A percentile compares a stretch with the other conserved stretches of the same genome.
phyloP scores from a whole-genome alignment of 1,140 invertebrate species.

The Papilio machaon region DNA sequence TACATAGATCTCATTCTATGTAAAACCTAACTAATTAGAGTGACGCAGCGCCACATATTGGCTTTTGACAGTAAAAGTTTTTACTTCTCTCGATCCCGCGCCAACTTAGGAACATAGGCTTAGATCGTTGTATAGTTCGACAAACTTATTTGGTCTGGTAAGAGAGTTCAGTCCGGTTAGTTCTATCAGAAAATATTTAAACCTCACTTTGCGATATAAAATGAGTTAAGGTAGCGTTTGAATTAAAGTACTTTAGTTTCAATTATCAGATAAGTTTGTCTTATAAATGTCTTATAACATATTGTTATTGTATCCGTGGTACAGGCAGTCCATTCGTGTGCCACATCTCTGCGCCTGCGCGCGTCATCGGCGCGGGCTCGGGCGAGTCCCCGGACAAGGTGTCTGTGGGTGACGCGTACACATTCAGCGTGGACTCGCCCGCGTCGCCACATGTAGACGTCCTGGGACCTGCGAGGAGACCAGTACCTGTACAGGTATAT shows the following conservation, averaged over 20 bases:
- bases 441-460: slow-evolving; percentile 90
- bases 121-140: no score
- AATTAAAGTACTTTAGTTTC: no score
- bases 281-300: background rate
- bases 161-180: no score
- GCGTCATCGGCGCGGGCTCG: slow-evolving; percentile 86
- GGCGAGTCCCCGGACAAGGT: slow-evolving; percentile 95
- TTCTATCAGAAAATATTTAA: no score
- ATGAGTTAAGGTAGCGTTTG: background rate
- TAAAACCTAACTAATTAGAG: no score
- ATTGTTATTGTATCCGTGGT: slow-evolving; percentile 10
- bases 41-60: no score
- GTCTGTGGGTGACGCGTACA: slow-evolving; percentile 91
- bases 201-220: background rate
- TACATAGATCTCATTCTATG: background rate
- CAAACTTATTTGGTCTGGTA: no score
- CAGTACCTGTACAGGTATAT: slow-evolving; percentile 86
- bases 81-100: no score
- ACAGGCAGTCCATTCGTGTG: slow-evolving; percentile 83
- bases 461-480: slow-evolving; percentile 87
- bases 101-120: no score
- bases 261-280: no score
- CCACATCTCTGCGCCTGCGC: slow-evolving; percentile 85
- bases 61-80: no score
- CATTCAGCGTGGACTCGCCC: slow-evolving; percentile 92